phyloP scores from a whole-genome alignment of 2,888 invertebrate genomes.

The Lymantria dispar region DNA sequence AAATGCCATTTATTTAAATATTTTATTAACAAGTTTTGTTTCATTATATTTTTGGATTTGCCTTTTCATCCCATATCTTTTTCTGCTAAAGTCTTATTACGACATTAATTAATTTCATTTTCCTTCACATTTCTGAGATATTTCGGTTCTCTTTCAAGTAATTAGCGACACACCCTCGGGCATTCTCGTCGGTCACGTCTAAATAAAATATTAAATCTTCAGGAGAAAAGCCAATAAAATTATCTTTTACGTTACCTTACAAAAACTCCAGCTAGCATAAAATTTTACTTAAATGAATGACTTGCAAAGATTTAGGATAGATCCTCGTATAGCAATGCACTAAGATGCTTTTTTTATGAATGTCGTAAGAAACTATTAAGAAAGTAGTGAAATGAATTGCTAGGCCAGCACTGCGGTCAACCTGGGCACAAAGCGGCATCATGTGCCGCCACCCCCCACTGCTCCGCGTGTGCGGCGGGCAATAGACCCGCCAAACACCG shows the following conservation, averaged over 20 bases:
- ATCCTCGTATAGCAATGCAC: too few species aligned
- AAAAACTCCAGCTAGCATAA: neutral
- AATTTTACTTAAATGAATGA: too few species aligned
- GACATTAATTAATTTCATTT: conserved; percentile 25
- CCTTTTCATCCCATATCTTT: neutral
- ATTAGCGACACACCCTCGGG: conserved; percentile 7
- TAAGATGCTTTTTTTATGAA: too few species aligned
- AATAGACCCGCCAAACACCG: too few species aligned
- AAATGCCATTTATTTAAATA: neutral
- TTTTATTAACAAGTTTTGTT: neutral
- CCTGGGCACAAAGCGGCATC: too few species aligned
- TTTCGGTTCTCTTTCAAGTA: conserved; percentile 13
- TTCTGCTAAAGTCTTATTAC: conserved; percentile 12
- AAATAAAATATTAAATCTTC: conserved; percentile 45
- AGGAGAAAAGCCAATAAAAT: neutral
- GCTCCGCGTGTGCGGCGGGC: too few species aligned
- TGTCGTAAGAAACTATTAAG: too few species aligned
- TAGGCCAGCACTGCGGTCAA: too few species aligned
- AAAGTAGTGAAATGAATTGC: too few species aligned
- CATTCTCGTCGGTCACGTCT: conserved; percentile 24
- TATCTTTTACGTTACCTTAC: neutral
- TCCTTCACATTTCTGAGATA: conserved; percentile 7
- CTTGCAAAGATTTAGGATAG: too few species aligned
- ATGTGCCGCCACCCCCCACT: too few species aligned
- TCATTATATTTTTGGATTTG: neutral